A percentile compares a stretch with the other conserved stretches of the same genome.
Evolutionary conservation across 2,888 invertebrate genomes (phyloP).

Genomic region (Anodontia alba): DNA sequence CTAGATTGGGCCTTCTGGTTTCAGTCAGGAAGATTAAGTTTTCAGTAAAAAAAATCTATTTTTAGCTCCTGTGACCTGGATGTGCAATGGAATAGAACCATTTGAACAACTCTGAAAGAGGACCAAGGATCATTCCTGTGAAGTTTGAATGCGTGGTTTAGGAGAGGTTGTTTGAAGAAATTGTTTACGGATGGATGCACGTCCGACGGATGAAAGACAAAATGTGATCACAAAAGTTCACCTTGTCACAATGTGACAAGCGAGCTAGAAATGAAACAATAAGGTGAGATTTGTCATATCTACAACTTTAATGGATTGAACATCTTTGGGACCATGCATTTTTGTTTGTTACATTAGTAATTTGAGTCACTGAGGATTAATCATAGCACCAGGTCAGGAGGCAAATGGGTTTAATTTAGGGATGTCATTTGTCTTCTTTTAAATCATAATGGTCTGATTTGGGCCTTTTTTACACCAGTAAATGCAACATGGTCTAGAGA

Average conservation of each 20-base stretch:
- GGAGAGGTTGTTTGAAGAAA: background rate
- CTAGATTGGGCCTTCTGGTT: background rate
- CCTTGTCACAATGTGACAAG: background rate
- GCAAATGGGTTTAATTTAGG: no score
- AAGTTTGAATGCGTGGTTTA: background rate
- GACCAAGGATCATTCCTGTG: constrained; percentile 1
- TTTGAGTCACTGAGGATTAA: no score
- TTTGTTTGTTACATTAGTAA: no score
- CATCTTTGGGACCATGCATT: no score
- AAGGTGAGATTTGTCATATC: no score
- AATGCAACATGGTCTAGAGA: no score
- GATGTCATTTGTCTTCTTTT: no score
- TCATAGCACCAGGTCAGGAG: no score
- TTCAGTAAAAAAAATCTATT: background rate
- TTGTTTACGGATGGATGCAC: background rate
- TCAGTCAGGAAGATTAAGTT: constrained; percentile 12
- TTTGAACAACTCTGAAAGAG: constrained; percentile 17
- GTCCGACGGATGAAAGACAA: background rate
- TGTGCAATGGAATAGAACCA: background rate
- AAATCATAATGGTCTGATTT: no score
- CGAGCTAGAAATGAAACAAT: background rate
- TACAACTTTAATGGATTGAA: no score
- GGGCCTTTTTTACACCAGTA: no score
- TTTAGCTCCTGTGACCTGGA: background rate
- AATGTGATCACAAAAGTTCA: background rate